Percentiles rank a stretch among this genome's conserved stretches.
Conservation (phyloP, 1,140 invertebrate genomes). For the Eupristina koningsbergeri region DNA sequence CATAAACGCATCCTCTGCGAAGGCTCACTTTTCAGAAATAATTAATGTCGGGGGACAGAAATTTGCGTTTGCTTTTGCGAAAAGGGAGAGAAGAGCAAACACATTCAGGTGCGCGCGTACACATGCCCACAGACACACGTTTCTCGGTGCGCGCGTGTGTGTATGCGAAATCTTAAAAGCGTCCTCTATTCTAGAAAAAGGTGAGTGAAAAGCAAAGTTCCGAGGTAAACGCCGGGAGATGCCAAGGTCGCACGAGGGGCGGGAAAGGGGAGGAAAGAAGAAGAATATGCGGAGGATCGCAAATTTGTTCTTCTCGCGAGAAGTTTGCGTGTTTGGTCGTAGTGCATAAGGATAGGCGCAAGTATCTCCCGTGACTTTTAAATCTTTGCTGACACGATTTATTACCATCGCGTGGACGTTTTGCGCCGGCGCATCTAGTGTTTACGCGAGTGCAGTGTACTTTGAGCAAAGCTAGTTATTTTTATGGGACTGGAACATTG, state of each 20-base stretch:
- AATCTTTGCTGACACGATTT: constrained; percentile 34
- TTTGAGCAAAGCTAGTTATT: neutral
- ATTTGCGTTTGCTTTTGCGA: neutral
- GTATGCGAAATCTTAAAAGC: neutral
- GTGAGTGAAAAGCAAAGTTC: constrained; percentile 9
- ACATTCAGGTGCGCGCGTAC: neutral
- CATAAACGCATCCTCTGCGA: constrained; percentile 31
- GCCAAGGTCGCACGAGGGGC: neutral
- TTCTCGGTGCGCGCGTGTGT: neutral
- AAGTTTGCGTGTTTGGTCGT: constrained; percentile 24
- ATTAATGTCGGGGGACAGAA: constrained; percentile 14
- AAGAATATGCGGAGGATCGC: constrained; percentile 28
- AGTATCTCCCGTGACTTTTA: constrained; percentile 32
- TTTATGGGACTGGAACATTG: neutral
- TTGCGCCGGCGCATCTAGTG: neutral
- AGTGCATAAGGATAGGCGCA: neutral
- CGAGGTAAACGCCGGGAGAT: constrained; percentile 15
- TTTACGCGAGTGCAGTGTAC: constrained; percentile 1
- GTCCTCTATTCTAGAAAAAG: neutral
- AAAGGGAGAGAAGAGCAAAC: neutral
- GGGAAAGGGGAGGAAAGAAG: neutral
- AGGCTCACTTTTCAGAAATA: constrained; percentile 38
- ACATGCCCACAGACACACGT: neutral
- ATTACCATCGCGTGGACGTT: constrained; percentile 14
- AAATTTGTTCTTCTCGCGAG: constrained; percentile 28